These are phyloP conservation scores for Drosophila virilis DNA, from an alignment of 1,140 invertebrate species.

Conservation along the genomic window DNA sequence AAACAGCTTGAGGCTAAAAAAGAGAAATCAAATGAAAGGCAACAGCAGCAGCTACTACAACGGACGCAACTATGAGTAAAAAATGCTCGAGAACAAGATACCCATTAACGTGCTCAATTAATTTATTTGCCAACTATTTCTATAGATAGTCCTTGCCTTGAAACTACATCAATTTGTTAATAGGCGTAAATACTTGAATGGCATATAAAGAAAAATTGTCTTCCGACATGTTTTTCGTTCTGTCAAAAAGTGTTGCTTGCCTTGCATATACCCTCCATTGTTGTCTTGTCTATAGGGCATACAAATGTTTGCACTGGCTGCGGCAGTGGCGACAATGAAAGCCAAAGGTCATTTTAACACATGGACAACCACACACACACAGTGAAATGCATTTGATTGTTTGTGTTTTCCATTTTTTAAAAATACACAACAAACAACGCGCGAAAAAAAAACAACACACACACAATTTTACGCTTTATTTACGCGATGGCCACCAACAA, in stretches of 20 bases:
- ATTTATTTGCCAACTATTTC: too few relatives aligned
- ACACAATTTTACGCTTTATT: conserved; percentile 79
- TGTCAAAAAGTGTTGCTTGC: not conserved
- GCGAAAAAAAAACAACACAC: conserved; percentile 47
- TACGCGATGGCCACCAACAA: conserved; percentile 56
- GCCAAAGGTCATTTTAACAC: conserved; percentile 73
- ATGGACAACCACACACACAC: conserved; percentile 34
- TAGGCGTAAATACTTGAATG: too few relatives aligned
- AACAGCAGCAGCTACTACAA: conserved; percentile 1
- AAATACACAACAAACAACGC: conserved; percentile 53
- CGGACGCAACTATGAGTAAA: not conserved
- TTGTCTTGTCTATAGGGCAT: not conserved
- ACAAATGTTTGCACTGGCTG: conserved; percentile 11
- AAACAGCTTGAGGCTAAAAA: conserved; percentile 68
- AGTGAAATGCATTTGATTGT: conserved; percentile 80
- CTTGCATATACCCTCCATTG: not conserved
- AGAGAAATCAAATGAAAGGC: conserved; percentile 4
- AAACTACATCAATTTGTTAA: too few relatives aligned
- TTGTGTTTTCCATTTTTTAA: conserved; percentile 57
- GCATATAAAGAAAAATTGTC: too few relatives aligned
- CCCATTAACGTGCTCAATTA: not conserved
- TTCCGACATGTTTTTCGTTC: not conserved
- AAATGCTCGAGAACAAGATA: not conserved
- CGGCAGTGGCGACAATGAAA: conserved; percentile 55
- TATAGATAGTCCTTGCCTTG: too few relatives aligned